Evolutionary conservation across 92 coral and sea anemone species (phyloP).

Genomic region (Hydrozoanthus gracilis): DNA sequence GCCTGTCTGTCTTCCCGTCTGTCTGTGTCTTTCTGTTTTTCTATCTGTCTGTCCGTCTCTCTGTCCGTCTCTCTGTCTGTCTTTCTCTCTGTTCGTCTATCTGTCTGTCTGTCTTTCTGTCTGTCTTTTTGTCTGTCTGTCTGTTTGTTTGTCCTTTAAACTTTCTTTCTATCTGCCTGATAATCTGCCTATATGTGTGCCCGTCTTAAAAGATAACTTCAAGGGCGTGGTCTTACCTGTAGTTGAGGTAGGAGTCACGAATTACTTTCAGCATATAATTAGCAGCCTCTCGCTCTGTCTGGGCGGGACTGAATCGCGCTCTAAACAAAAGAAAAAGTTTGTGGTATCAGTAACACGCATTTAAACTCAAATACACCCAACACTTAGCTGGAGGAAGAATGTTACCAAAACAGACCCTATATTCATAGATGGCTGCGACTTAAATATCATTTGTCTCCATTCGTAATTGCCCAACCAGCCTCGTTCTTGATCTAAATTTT

Average conservation of each 20-base stretch:
- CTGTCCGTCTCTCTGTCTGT: background rate
- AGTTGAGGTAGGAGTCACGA: constrained; percentile 94
- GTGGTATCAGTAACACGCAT: background rate
- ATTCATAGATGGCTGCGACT: no score
- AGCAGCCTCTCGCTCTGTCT: constrained; percentile 97
- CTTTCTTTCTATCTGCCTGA: background rate
- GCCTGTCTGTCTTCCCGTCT: no score
- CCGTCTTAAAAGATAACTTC: background rate
- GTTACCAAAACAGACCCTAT: no score
- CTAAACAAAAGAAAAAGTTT: constrained; percentile 51
- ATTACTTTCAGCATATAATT: constrained; percentile 95
- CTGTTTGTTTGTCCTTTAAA: background rate
- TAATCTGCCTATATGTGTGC: background rate
- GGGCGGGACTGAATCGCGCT: constrained; percentile 96
- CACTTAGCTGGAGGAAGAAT: no score
- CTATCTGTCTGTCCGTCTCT: background rate
- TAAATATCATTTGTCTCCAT: no score
- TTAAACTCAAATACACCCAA: background rate
- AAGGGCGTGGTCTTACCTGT: constrained; percentile 68
- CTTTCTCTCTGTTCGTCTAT: background rate
- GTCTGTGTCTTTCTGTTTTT: background rate
- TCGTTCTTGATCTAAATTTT: no score
- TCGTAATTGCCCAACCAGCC: no score
- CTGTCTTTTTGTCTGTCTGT: no score
- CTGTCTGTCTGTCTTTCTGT: no score